Conservation (phyloP, 2,888 invertebrate genomes). For the Mythimna vitellina region DNA sequence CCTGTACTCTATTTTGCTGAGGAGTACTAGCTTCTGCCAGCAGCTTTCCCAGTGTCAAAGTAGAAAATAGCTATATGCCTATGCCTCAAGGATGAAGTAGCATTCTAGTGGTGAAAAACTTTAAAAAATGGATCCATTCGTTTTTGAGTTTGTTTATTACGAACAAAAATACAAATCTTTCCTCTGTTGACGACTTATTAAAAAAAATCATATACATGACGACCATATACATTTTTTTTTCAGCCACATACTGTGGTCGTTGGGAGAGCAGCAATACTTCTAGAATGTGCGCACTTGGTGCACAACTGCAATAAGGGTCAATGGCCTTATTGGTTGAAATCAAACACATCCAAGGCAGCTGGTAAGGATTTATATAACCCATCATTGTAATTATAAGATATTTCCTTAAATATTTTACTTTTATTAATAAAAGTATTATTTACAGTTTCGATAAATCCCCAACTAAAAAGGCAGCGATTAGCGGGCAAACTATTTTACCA, state of each 20-base stretch:
- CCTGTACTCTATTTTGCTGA: no score
- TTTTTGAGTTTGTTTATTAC: no score
- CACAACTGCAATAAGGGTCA: constrained; percentile 99
- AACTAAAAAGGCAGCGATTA: constrained; percentile 90
- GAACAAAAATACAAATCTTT: no score
- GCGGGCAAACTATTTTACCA: constrained; percentile 99
- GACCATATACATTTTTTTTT: constrained; percentile 41
- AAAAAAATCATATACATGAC: no score
- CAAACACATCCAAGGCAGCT: constrained; percentile 90
- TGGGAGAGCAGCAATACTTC: constrained; percentile 96
- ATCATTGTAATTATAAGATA: background rate
- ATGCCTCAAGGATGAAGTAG: no score
- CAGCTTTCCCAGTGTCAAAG: no score
- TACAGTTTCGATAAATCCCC: constrained; percentile 85
- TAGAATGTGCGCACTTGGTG: constrained; percentile 99
- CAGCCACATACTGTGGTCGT: constrained; percentile 98
- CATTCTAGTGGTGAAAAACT: no score
- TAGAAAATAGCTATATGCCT: no score
- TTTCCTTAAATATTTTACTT: background rate
- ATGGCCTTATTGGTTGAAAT: constrained; percentile 99
- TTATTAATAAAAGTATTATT: constrained; percentile 38
- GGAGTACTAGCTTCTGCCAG: no score
- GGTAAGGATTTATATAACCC: constrained; percentile 69
- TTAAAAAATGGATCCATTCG: no score
- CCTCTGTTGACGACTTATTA: no score